Percentiles rank a stretch among this genome's conserved stretches.
Evolutionary conservation across 1,140 invertebrate genomes (phyloP).

Genomic region (Hesperophylax magnus): DNA sequence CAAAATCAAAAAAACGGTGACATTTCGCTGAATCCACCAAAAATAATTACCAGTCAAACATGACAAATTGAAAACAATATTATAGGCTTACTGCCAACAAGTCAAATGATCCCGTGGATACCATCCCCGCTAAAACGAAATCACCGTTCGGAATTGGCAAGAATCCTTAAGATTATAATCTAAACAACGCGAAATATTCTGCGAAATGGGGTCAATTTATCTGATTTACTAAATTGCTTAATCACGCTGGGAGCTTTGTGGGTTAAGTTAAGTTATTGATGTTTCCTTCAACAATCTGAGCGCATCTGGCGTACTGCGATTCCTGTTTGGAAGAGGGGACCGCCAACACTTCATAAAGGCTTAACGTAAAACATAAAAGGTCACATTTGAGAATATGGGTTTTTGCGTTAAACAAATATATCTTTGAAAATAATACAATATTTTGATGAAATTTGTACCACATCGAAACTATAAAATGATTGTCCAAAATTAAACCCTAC

Average conservation of each 20-base stretch:
- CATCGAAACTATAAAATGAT: no score
- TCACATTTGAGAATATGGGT: no score
- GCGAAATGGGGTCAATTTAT: conserved; percentile 29
- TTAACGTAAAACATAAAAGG: no score
- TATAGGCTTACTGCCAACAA: conserved; percentile 40
- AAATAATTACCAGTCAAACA: conserved; percentile 41
- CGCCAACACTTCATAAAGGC: no score
- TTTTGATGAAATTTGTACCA: no score
- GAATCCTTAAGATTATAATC: conserved; percentile 29
- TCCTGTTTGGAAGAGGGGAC: no score
- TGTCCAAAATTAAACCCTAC: no score
- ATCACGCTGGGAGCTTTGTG: conserved; percentile 32
- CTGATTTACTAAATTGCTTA: conserved; percentile 46
- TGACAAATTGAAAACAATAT: conserved; percentile 52
- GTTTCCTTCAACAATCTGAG: not conserved
- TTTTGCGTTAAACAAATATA: no score
- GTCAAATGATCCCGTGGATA: conserved; percentile 45
- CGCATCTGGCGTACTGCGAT: not conserved
- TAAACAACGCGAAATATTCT: conserved; percentile 31
- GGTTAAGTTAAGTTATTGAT: conserved; percentile 36
- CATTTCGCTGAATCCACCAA: not conserved
- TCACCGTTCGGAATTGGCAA: conserved; percentile 45
- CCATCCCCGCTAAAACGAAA: conserved; percentile 49
- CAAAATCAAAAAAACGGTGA: not conserved
- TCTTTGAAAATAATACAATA: no score